These are phyloP conservation scores for Pseudomyrmex pallidus DNA, from an alignment of 1,140 invertebrate species.

Conservation along the genomic window DNA sequence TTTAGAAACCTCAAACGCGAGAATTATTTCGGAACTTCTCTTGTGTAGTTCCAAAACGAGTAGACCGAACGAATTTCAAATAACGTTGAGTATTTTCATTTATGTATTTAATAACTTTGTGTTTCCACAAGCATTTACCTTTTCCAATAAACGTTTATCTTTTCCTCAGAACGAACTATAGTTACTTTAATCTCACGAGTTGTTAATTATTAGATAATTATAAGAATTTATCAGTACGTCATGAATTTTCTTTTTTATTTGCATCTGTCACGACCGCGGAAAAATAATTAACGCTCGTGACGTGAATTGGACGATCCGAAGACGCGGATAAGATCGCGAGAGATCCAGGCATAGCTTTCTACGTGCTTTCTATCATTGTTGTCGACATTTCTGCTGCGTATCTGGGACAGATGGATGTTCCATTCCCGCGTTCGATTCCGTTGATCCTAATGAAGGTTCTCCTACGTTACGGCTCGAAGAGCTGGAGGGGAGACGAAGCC, in stretches of 20 bases:
- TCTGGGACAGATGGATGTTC: conserved; percentile 9
- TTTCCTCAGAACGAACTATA: too few species aligned
- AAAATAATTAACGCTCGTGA: conserved; percentile 15
- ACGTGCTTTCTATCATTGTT: conserved; percentile 30
- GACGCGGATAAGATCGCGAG: conserved; percentile 7
- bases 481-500: not conserved
- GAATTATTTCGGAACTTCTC: not conserved
- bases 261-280: not conserved
- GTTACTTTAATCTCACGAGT: too few species aligned
- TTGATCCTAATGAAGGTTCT: conserved; percentile 44
- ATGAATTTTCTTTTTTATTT: too few species aligned
- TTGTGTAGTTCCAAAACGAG: not conserved
- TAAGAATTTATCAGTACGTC: too few species aligned
- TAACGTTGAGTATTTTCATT: not conserved
- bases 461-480: too few species aligned
- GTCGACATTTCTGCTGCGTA: conserved; percentile 16
- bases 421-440: not conserved
- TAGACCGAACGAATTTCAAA: not conserved
- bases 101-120: not conserved
- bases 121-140: not conserved
- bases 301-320: not conserved
- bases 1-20: not conserved
- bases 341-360: not conserved
- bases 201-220: too few species aligned
- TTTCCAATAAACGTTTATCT: too few species aligned